Evolutionary conservation across 2,797 vertebrate genomes (phyloP), one percentile per base, ranked within the genome.

Genomic region (Acestrorhynchus altus): DNA sequence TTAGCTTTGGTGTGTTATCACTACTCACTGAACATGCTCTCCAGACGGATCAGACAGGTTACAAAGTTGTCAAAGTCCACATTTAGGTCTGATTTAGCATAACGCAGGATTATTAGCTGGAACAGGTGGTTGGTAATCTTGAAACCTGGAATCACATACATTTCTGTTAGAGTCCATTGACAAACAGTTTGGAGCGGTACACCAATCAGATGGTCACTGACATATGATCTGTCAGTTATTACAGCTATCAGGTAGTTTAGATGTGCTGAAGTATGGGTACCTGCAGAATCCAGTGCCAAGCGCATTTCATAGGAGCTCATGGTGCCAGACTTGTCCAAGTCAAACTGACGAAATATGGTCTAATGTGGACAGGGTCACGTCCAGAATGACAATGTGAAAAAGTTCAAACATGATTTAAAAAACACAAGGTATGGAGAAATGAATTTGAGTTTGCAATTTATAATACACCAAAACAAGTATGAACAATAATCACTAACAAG

Each of bases 21-120:
- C 15, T 57, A 94, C 96, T 96, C 85, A 98, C 97, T 94, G 92
- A 96, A 97, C 97, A 99, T 98, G 84, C 96, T 96, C 91, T 99
- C 97, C 79, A 99, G 90, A 42, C 97, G 92, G 81, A 99, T 91
- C 61, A 99, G 91, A 83, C 97, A 99, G 76, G 93, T 96, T 83
- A 98, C 95, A 0, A 98, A 99, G 91, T 87, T 97, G 90, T 99
- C 97, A 0, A 99, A 99, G 92, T 98, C 96, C 0, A 99, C 82
- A 0, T 95, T 85, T 86, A 98, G 89, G 90, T 98, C 96, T 0
- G 90, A 92, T 88, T 98, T 87, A n/a, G 94, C 89, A 18, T 95
- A 96, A 72, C 95, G 94, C 3, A 94, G 92, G 85, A 95, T 94
- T 28, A 96, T 92, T 59, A 95, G 88, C 79, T 95, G 93, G 0